Evolutionary conservation across 2,797 vertebrate genomes (phyloP).

Genomic region (Pseudochromis fuscus): DNA sequence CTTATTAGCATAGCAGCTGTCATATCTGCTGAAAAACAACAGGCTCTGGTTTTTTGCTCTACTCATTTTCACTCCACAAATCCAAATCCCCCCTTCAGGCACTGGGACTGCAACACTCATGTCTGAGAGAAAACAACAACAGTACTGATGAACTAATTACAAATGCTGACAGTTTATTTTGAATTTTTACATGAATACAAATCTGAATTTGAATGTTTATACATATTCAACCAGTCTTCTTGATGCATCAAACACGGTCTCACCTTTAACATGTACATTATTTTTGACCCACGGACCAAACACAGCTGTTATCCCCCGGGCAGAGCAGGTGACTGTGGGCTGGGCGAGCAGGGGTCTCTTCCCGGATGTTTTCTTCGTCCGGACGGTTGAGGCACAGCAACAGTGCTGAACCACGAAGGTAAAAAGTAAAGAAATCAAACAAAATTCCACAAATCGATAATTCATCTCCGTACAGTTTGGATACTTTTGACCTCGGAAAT

Average conservation of each 20-base stretch:
- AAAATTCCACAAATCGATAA: not conserved
- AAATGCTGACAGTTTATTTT: not conserved
- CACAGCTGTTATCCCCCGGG: constrained; percentile 62
- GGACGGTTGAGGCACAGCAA: constrained; percentile 3
- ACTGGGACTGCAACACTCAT: constrained; percentile 32
- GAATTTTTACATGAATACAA: too few relatives aligned
- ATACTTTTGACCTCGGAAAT: not conserved
- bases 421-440: constrained; percentile 33
- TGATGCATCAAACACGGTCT: constrained; percentile 1
- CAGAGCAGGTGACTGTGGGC: constrained; percentile 75
- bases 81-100: constrained; percentile 23
- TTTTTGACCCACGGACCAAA: constrained; percentile 69
- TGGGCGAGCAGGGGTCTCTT: constrained; percentile 38
- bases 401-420: constrained; percentile 5
- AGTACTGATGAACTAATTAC: not conserved
- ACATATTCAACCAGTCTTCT: too few relatives aligned
- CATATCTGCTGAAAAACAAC: constrained; percentile 71
- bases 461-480: constrained; percentile 48
- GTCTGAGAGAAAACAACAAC: constrained; percentile 46
- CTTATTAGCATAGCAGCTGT: constrained; percentile 74
- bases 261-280: constrained; percentile 73
- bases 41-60: constrained; percentile 53
- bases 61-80: constrained; percentile 70
- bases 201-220: too few relatives aligned
- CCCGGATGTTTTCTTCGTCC: constrained; percentile 20